These are phyloP conservation scores for Sabatieria punctata DNA, from an alignment of 2,888 invertebrate species.

Conservation along the genomic window DNA sequence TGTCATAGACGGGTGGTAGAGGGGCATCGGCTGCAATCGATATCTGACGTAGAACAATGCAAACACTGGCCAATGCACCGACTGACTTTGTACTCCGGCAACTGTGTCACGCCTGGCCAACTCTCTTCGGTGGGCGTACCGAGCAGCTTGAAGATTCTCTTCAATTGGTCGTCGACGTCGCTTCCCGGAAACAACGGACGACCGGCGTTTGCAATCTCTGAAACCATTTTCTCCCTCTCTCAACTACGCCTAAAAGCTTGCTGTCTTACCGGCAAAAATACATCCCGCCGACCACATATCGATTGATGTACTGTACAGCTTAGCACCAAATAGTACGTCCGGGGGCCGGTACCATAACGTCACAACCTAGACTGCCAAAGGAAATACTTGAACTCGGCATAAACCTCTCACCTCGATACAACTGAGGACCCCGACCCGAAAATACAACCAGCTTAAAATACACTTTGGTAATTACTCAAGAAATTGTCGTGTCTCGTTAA, in stretches of 20 bases:
- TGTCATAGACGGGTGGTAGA: slow-evolving; percentile 79
- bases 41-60: not conserved
- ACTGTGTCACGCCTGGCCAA: slow-evolving; percentile 70
- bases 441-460: too few relatives aligned
- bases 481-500: too few relatives aligned
- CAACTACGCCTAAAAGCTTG: not conserved
- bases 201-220: slow-evolving; percentile 85
- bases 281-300: slow-evolving; percentile 99
- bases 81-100: slow-evolving; percentile 73
- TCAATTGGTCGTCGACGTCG: slow-evolving; percentile 93
- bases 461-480: too few relatives aligned
- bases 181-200: slow-evolving; percentile 95
- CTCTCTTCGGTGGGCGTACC: slow-evolving; percentile 89
- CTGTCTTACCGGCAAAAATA: slow-evolving; percentile 64
- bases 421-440: not conserved
- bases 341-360: slow-evolving; percentile 87
- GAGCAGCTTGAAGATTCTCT: slow-evolving; percentile 80
- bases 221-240: too few relatives aligned
- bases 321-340: slow-evolving; percentile 94
- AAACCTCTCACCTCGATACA: not conserved
- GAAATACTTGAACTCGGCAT: not conserved
- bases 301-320: slow-evolving; percentile 92
- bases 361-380: slow-evolving; percentile 43
- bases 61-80: slow-evolving; percentile 22
- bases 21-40: slow-evolving; percentile 52